Evolutionary conservation across 2,113 vertebrate species (phyloP), one percentile per base, ranked within the genome.

Genomic region (Ondatra zibethicus): DNA sequence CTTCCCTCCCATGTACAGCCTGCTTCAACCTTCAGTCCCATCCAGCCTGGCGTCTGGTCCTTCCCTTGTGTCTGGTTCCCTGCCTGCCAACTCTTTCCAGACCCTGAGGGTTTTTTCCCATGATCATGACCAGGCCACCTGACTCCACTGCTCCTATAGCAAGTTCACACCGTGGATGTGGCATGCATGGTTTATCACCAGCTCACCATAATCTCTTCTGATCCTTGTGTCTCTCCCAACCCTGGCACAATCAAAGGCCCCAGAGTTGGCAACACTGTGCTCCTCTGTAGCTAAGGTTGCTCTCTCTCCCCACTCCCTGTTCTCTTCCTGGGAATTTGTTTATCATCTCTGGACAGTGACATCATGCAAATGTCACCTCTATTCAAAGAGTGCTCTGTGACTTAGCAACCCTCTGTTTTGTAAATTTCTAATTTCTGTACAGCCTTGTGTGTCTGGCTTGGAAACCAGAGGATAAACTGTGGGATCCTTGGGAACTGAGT

Each of bases 261-360:
- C 68, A n/a, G 27, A 27, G 36, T 61, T 27, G 12, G 1, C 0
- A 1, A 36, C 0, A 2, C 25, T 31, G 47, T 0, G 3, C 0
- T 1, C 61, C 36, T 52, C 36, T 45, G 23, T 50, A 12, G 72
- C 66, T 39, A 45, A 42, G 52, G 25, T 36, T 52, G 3, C 29
- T 42, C 25, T 29, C 27, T 68, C 80, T 73, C 1, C 4, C 1
- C 9, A 21, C 47, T 81, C 33, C 33, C 78, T n/a, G 50, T 81
- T 81, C 14, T 75, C n/a, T 81, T 65, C 31, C 81, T 36, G 76
- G 47, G 9, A 76, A 33, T 75, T 45, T 85, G 29, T 45, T 75
- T 29, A 81, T 65, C 87, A 81, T 16, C 8, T 3, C 27, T 70
- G 23, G 1, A 3, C 2, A 23, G 13, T 73, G 65, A 81, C 58